These are phyloP conservation scores for Drosophila meridionalis DNA, from an alignment of 2,888 invertebrate genomes.

Conservation along the genomic window DNA sequence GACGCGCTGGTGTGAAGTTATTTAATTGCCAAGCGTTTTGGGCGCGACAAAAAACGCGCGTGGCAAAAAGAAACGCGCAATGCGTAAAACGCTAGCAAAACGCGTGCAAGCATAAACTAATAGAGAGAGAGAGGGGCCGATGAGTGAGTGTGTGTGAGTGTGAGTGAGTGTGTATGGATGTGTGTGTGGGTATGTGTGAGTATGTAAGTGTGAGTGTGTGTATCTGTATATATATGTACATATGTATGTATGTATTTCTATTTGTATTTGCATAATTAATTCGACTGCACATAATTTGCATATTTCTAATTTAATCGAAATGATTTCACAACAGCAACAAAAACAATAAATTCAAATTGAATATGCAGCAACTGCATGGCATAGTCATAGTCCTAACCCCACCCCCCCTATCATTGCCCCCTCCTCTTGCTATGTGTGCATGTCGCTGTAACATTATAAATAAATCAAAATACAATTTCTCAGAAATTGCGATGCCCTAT, in stretches of 20 bases:
- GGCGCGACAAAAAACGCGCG: constrained; percentile 42
- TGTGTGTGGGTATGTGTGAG: background rate
- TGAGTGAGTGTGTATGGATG: no score
- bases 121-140: background rate
- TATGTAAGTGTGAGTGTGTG: background rate
- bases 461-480: constrained; percentile 83
- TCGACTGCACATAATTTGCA: constrained; percentile 71
- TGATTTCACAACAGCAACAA: constrained; percentile 54
- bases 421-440: constrained; percentile 63
- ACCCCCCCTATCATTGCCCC: background rate
- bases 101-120: constrained; percentile 6
- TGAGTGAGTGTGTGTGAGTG: background rate
- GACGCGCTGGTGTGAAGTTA: constrained; percentile 82
- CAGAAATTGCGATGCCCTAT: constrained; percentile 83
- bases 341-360: constrained; percentile 64
- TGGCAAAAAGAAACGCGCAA: constrained; percentile 5
- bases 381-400: background rate
- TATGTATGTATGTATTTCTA: background rate
- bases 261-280: constrained; percentile 70
- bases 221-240: background rate
- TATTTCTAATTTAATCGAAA: constrained; percentile 83
- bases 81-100: constrained; percentile 25
- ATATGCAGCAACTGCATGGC: constrained; percentile 38
- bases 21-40: constrained; percentile 79
- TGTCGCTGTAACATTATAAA: constrained; percentile 83